Base-by-base conservation (phyloP, 2,113 vertebrate species). In the Chaetorhynchus papuensis region DNA sequence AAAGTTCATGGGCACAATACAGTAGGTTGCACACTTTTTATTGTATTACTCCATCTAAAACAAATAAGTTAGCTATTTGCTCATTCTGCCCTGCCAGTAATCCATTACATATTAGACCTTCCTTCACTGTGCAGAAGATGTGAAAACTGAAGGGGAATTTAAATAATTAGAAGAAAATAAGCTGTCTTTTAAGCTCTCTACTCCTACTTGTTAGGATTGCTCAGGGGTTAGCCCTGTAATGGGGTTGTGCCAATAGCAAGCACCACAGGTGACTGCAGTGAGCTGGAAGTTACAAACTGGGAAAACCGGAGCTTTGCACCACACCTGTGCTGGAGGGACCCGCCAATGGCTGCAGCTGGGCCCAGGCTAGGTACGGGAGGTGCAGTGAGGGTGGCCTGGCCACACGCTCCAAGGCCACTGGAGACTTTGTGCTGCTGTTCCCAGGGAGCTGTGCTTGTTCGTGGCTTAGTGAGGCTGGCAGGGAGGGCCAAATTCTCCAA, bases 1-100 rank as follows among this genome's bases (percentile, higher is more conserved):
- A 95, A 95, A 97, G 95, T 96, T 96, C 94, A 92, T 37, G 82
- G 94, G 93, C 91, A 96, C 64, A 64, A 65, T 91, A 77, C 35
- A 92, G 94, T 87, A 95, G 79, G 69, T 84, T 86, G 81, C 39
- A 39, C 2, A 6, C 28, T 71, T 76, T 93, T 86, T 47, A 82
- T 87, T 87, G 78, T 20, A 61, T 9, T 91, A 21, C 15, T 90
- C 49, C 71, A 61, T 90, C 84, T 95, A 90, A 93, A 96, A 83
- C 78, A 96, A 95, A 57, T 64, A 91, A 90, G 63, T 75, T 70
- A 96, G 68, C 77, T 87, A 33, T 93, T 94, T 89, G 64, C 56
- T 87, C 65, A 64, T 42, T 82, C 85, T 83, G 64, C 95, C 76
- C 49, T 74, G 39, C 63, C 5, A 18, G 64, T 84, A 96, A 96